Percentiles rank a stretch among this genome's conserved stretches.
Evolutionary conservation across 2,113 vertebrate genomes (phyloP).

Genomic region (Galbula dea): DNA sequence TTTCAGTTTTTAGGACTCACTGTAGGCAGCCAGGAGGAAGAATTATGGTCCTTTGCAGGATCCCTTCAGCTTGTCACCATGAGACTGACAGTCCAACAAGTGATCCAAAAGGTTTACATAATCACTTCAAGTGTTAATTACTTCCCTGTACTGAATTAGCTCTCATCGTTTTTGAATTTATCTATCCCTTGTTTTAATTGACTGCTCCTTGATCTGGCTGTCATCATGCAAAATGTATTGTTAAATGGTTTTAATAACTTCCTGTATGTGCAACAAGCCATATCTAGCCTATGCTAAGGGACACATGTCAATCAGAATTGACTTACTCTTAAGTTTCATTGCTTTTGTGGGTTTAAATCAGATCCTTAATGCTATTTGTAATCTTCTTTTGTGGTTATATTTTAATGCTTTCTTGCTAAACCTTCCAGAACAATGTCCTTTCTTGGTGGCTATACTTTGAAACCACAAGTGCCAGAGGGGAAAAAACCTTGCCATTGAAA

Average conservation of each 20-base stretch:
- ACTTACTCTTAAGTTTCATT: slow-evolving; percentile 14
- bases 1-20: neutral
- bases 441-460: slow-evolving; percentile 31
- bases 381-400: slow-evolving; percentile 37
- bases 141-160: slow-evolving; percentile 47
- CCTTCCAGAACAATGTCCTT: slow-evolving; percentile 55
- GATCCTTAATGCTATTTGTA: slow-evolving; percentile 47
- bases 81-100: neutral
- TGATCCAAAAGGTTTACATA: neutral
- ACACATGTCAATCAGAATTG: slow-evolving; percentile 24
- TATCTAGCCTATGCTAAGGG: slow-evolving; percentile 23
- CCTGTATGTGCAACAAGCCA: neutral
- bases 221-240: slow-evolving; percentile 40
- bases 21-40: neutral
- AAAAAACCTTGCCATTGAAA: slow-evolving; percentile 61
- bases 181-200: slow-evolving; percentile 47
- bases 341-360: slow-evolving; percentile 52
- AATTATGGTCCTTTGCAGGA: neutral
- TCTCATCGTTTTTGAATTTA: slow-evolving; percentile 38
- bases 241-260: slow-evolving; percentile 40
- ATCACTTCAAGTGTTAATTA: slow-evolving; percentile 42
- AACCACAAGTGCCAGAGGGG: slow-evolving; percentile 49
- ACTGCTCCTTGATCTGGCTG: slow-evolving; percentile 45
- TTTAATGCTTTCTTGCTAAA: slow-evolving; percentile 43
- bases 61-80: neutral